phyloP scores from a whole-genome alignment of 2,797 vertebrate species.

The Rhinichthys osculus region DNA sequence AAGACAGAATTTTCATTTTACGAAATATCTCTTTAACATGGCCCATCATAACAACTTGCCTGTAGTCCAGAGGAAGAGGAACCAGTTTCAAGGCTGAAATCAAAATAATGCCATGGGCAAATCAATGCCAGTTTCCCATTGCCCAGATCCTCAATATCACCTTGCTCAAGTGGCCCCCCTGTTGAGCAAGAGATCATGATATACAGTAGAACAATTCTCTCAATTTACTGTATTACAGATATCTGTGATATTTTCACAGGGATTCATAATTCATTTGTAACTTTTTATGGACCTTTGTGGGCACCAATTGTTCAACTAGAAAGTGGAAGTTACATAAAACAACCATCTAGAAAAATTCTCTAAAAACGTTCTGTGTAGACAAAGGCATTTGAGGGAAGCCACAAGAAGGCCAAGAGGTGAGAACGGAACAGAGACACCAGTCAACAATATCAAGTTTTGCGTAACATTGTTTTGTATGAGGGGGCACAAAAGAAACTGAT shows the following conservation, averaged over 20 bases:
- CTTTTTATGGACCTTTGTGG: not conserved
- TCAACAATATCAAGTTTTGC: not conserved
- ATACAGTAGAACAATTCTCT: not conserved
- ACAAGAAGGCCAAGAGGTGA: not conserved
- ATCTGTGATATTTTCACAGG: not conserved
- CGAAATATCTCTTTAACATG: not conserved
- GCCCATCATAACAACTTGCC: conserved; percentile 57
- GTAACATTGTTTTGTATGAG: not conserved
- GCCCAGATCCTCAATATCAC: conserved; percentile 74
- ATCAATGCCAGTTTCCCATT: conserved; percentile 70
- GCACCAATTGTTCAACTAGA: not conserved
- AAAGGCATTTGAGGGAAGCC: not conserved
- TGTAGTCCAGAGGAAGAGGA: conserved; percentile 72
- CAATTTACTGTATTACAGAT: not conserved
- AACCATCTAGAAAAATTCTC: not conserved
- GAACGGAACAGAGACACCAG: not conserved
- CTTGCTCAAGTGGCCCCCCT: conserved; percentile 75
- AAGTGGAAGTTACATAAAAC: not conserved
- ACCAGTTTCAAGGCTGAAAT: conserved; percentile 73
- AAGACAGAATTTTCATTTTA: not conserved
- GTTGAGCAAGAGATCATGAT: not conserved
- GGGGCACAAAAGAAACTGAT: not conserved
- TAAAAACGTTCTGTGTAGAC: not conserved
- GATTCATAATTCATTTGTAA: not conserved
- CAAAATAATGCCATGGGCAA: conserved; percentile 76